Evolutionary conservation across 2,888 invertebrate species (phyloP), one percentile per base, ranked within the genome.

Genomic region (Nudaria mundana): DNA sequence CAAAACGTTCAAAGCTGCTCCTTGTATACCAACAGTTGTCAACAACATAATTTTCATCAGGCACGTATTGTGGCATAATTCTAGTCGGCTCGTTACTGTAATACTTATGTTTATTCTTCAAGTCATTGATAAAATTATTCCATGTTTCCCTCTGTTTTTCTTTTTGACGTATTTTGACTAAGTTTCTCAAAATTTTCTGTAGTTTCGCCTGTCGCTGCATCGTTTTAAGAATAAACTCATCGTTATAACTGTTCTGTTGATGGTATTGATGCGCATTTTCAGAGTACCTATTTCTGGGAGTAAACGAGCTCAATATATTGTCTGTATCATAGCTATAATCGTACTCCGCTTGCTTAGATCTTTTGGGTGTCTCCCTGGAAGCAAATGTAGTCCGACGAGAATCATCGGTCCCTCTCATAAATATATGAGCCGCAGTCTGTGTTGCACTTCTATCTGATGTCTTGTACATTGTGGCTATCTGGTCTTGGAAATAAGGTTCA

Each of bases 81-180:
- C 14, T 49, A 29, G 10, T 45, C 10, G 37, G 48, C 40, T 46
- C 40, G 32, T 48, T 48, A 26, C 41, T 54, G n/a, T 51, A 45
- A 39, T 54, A 44, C 15, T 36, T 39, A 33, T 81, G 73, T 52
- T 71, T 83, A 38, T 63, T 73, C 44, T 73, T 77, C 22, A 82
- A 56, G 23, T 71, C 60, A 26, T 78, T 76, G n/a, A 86, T 76
- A 30, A 75, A 81, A 37, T 76, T 80, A 44, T 80, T 76, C 77
- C 80, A 81, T 1, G 62, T 51, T 39, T 75, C 70, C 29, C 54
- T 63, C 33, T 76, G 62, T 50, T 74, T 80, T 40, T 81, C 76
- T 39, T 42, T 71, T 44, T 74, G 66, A 47, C 80, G 63, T 2
- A 58, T 63, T 24, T 59, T 36, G 6, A 69, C 54, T 24, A 85